Evolutionary conservation across 2,888 invertebrate genomes (phyloP).

Genomic region (Steinernema hermaphroditum): DNA sequence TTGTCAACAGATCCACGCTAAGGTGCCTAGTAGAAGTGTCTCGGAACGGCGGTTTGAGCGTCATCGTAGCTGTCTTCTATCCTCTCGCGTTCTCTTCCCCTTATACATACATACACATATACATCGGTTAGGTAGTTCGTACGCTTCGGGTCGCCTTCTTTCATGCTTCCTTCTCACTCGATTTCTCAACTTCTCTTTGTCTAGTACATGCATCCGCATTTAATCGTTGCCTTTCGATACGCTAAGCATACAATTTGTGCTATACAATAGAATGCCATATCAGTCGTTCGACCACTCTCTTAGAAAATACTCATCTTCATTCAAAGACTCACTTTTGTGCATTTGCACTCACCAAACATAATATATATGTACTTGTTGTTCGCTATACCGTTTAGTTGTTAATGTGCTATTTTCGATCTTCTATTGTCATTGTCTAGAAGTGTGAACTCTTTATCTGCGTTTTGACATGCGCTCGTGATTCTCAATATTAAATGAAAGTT

Average conservation of each 20-base stretch:
- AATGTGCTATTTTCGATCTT: neutral
- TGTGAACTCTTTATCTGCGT: neutral
- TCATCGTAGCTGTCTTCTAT: neutral
- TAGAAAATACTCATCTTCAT: neutral
- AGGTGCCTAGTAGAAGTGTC: constrained; percentile 2
- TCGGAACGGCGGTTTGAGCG: constrained; percentile 9
- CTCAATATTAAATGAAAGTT: neutral
- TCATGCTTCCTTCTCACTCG: constrained; percentile 13
- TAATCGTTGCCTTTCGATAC: neutral
- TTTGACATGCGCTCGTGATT: neutral
- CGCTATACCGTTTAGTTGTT: neutral
- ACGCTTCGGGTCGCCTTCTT: neutral
- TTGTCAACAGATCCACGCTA: neutral
- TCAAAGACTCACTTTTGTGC: neutral
- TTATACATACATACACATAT: too few relatives aligned
- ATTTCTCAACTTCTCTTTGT: neutral
- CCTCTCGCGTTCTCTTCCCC: neutral
- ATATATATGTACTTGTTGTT: neutral
- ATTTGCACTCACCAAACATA: neutral
- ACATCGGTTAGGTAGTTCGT: neutral
- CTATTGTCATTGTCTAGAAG: neutral
- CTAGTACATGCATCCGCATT: neutral
- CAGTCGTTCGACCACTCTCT: neutral
- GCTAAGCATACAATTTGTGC: constrained; percentile 25
- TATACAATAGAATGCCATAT: constrained; percentile 15